Evolutionary conservation across 1,140 invertebrate genomes (phyloP).

Genomic region (Drosophila fuyamai): DNA sequence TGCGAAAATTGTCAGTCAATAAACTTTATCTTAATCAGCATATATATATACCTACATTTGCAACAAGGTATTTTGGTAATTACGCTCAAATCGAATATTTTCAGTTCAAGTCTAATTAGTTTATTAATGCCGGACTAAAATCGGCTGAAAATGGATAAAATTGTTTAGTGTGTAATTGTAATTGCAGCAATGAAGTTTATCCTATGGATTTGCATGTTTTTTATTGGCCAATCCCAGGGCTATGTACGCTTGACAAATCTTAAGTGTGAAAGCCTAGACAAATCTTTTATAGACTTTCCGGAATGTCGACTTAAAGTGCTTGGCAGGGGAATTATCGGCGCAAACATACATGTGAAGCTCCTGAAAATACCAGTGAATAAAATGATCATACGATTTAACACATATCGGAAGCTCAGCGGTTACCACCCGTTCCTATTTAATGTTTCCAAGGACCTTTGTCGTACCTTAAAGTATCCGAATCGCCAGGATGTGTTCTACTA

Average conservation of each 20-base stretch:
- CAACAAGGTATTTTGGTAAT: neutral
- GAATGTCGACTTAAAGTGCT: conserved; percentile 4
- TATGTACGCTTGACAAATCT: conserved; percentile 3
- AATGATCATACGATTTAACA: neutral
- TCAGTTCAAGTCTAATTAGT: neutral
- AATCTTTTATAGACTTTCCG: neutral
- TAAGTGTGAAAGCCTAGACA: neutral
- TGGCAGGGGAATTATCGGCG: conserved; percentile 1
- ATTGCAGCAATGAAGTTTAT: neutral
- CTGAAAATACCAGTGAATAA: neutral
- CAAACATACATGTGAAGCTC: neutral
- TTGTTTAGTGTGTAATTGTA: neutral
- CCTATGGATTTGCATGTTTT: neutral
- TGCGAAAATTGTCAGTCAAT: too few relatives aligned
- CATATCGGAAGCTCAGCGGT: neutral
- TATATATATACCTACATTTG: too few relatives aligned
- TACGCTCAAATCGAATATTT: neutral
- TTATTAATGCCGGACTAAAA: neutral
- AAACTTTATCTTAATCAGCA: too few relatives aligned
- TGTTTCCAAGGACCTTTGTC: neutral
- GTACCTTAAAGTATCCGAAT: neutral
- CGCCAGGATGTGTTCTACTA: neutral
- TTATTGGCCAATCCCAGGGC: neutral
- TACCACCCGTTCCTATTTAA: conserved; percentile 12
- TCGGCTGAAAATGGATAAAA: neutral